Evolutionary conservation across 2,888 invertebrate species (phyloP), one percentile per base, ranked within the genome.

Genomic region (Adelphocoris suturalis): DNA sequence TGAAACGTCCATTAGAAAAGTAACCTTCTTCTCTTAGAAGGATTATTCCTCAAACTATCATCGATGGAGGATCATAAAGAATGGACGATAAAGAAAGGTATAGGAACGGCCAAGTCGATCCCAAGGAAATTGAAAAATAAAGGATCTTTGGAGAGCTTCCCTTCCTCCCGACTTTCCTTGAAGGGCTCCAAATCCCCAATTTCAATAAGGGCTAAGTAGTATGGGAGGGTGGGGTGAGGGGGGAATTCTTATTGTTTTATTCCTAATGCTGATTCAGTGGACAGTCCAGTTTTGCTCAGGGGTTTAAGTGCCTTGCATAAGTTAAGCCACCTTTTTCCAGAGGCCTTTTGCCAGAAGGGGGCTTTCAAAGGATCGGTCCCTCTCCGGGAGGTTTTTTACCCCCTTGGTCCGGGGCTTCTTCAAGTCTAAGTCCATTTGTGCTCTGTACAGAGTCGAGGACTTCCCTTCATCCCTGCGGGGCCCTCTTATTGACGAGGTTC

Each of bases 201-300:
- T 86, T 86, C 86, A 86, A 86, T 86, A 75, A 86, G 86, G 68
- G 46, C 46, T 68, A 68, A 75, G 86, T 68, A 75, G 37, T 9
- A 9, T 13, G 12, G 82, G 75, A n/a, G 23, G 46, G 75, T 14
- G 46, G n/a, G 23, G 46, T 28, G 80, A 89, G 57, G 57, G 61
- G 80, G 81, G 47, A 28, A 47, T 80, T 55, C 81, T 89, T 81
- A 89, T 89, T 89, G 89, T 89, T 89, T 89, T 89, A 89, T 89
- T 89, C 89, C 55, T 86, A 86, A 81, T 89, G 89, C 89, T 81
- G 89, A 89, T 81, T 89, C 89, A 81, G 89, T 55, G 81, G 89
- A 89, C 80, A 81, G 76, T 81, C 80, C 57, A 46, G 52, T 57
- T 78, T 55, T 76, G 23, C 57, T 57, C 37, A 11, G 68, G 37